Base-by-base conservation (phyloP, 2,888 invertebrate genomes). In the Drosophila koepferae region DNA sequence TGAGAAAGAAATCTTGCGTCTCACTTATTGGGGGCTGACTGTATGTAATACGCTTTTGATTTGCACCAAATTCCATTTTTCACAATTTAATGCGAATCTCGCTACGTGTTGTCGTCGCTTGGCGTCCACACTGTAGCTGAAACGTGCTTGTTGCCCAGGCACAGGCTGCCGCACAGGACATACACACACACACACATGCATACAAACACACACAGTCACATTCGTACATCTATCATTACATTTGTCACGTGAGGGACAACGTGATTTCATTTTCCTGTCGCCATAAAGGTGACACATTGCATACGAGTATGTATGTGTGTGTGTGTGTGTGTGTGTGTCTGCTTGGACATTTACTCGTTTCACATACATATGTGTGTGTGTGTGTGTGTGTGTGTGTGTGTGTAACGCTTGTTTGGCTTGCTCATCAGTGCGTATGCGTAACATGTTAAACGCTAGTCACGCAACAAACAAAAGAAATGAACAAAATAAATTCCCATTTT, bases 281-380 rank as follows among this genome's bases (percentile, higher is more conserved):
- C 89, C 86, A 84, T 86, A 86, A 86, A 87, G 86, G 86, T 87
- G 86, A 89, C 89, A 89, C 89, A 89, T 88, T 87, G 89, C 87
- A 89, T 53, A 23, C 51, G 36, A 53, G 18, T 40, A 12, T 51
- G n/a, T 40, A 12, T 40, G 3, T 40, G 58, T 10, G 5, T 20
- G 34, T 56, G 9, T 18, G 41, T 3, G 41, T 9, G 51, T 23
- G 54, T 59, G 67, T 65, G 60, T 62, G 67, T 65, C 58, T 62
- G 72, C 59, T 46, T 69, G 61, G 20, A 66, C 55, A 69, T 74
- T 55, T 60, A 16, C 63, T 59, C 54, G n/a, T 20, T 43, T 31
- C 31, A 6, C 38, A 36, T 28, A n/a, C 9, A 46, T n/a, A 44
- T 55, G 67, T 63, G 60, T 59, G 67, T 23, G 49, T 10, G 49